Base-by-base conservation (phyloP, 2,888 invertebrate species). In the Schizotus pectinicornis region DNA sequence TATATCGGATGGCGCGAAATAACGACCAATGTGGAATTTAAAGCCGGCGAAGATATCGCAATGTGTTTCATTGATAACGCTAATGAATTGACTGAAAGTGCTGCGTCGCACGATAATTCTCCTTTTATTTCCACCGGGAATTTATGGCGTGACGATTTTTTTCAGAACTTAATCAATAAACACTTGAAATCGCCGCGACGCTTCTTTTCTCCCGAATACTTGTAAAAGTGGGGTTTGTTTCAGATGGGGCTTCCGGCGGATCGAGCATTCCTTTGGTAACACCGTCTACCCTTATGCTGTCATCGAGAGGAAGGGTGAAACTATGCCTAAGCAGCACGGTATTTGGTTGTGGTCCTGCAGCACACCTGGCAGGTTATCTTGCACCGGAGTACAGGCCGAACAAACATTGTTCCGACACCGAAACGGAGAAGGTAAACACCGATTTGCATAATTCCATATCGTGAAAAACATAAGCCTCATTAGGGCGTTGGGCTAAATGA, bases 351-450 rank as follows among this genome's bases (percentile, higher is more conserved):
- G 70, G 67, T 56, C 72, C 70, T 35, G 74, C 75, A 14, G 66
- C 72, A 7, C 77, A 79, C 67, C 66, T 79, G 37, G 67, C 74
- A 13, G 80, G 81, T 13, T 84, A 84, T 76, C 72, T 84, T 58
- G 83, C 85, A 42, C 85, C 85, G 1, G 85, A 85, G 73, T 84
- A 83, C 74, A 79, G 82, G 64, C 80, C 79, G 36, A 82, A 80
- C 64, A 81, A 74, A 63, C 80, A 56, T 37, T 83, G 79, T 70
- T 80, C 81, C 47, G 85, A 85, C 70, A 83, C 83, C 50, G 84
- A 85, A 74, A 81, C 83, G 49, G 85, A 85, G 79, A 85, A 85
- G 81, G 85, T 84, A 75, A 74, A 60, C 22, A 6, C 1, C 5
- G 11, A 41, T 45, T 32, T 32, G 3, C 31, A 30, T 45, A 5